Evolutionary conservation across 30 jellyfish, hydroid and myxozoan species (phyloP).

Genomic region (Turritopsis rubra): DNA sequence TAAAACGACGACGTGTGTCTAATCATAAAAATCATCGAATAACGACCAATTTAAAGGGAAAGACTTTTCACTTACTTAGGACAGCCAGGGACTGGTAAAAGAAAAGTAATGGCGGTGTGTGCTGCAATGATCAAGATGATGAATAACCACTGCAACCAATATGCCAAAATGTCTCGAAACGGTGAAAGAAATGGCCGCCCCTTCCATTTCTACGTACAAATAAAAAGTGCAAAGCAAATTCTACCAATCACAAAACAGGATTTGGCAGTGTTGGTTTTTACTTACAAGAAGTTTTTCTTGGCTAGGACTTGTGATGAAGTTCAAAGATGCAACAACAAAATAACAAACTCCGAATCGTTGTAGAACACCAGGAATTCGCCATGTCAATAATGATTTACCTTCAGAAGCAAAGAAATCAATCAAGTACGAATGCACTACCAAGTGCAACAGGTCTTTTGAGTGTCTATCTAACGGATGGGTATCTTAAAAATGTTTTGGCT

Average conservation of each 20-base stretch:
- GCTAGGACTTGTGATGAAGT: conserved; percentile 61
- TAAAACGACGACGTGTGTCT: too few relatives aligned
- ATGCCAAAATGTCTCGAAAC: conserved; percentile 54
- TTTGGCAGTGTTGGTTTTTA: too few relatives aligned
- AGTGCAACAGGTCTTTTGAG: background rate
- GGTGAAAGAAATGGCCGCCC: background rate
- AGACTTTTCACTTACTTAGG: conserved; percentile 51
- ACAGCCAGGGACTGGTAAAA: conserved; percentile 76
- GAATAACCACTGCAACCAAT: conserved; percentile 69
- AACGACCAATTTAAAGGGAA: background rate
- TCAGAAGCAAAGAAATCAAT: background rate
- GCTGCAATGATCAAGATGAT: conserved; percentile 39
- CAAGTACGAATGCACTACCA: background rate
- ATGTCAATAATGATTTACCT: conserved; percentile 43
- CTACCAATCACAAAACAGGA: too few relatives aligned
- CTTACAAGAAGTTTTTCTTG: conserved; percentile 26
- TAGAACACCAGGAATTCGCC: conserved; percentile 87
- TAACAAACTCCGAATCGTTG: conserved; percentile 80
- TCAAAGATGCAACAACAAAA: conserved; percentile 75
- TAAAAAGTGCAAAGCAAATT: too few relatives aligned
- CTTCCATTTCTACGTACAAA: background rate
- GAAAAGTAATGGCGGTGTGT: conserved; percentile 55
- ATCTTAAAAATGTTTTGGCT: too few relatives aligned
- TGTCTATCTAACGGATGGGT: too few relatives aligned
- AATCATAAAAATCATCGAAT: background rate